Evolutionary conservation across 2,888 invertebrate genomes (phyloP), one percentile per base, ranked within the genome.

Genomic region (Archaeoteleia sp.): DNA sequence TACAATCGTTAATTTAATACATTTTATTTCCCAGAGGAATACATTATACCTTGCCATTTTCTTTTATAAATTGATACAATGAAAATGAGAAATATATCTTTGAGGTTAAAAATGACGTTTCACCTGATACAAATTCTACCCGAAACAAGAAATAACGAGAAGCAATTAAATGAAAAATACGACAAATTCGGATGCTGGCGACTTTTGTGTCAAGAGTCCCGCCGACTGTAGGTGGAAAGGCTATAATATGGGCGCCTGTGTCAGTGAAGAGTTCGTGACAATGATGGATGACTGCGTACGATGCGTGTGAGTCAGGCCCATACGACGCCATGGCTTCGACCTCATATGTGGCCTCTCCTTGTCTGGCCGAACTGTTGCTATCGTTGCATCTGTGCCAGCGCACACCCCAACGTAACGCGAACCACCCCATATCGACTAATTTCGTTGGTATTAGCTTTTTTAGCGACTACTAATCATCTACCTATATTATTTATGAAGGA

Each of bases 231-330:
- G 63, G 66, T 68, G 60, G 51, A 70, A 53, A 60, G 51, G 66
- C 60, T 62, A 63, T 70, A 70, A 65, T 72, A 68, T 54, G 61
- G 68, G 67, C 68, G 70, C 67, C 67, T 65, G 76, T 78, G 79
- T 77, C 80, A 76, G 78, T 80, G 81, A 80, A 79, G 81, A 82
- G 81, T 66, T 62, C 53, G 81, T 84, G 85, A 85, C 85, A 85
- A 83, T 85, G 85, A 85, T 85, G 83, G 84, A 85, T 85, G 84
- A 80, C 79, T 74, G 75, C 78, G 78, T 78, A 76, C 74, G 80
- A 81, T 79, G 78, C 80, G 80, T 79, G 81, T 82, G 84, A 84
- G 82, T 84, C 81, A 80, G 81, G 76, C 79, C 81, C 78, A 81
- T 81, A 77, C 82, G 78, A 81, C 75, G 78, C 80, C 77, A 75